Evolutionary conservation across 2,113 vertebrate species (phyloP).

Genomic region (Oxygymnocypris stewartii): DNA sequence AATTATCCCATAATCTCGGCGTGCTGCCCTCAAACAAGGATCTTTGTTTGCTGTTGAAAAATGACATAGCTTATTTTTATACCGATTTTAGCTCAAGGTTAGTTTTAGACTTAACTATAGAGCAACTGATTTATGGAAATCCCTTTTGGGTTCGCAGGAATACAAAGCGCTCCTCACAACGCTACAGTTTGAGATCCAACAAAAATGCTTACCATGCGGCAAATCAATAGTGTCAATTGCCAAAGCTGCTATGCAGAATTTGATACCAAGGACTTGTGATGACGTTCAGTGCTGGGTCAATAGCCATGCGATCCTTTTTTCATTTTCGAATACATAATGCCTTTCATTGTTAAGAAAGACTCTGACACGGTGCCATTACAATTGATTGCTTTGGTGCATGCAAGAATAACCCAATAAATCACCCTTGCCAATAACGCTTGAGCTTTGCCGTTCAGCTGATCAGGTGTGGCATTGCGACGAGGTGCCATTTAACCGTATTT

Average conservation of each 20-base stretch:
- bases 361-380: constrained; percentile 37
- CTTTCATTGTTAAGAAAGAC: constrained; percentile 59
- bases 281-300: constrained; percentile 67
- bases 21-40: background rate
- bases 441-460: constrained; percentile 35
- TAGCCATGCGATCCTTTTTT: constrained; percentile 72
- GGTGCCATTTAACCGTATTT: constrained; percentile 34
- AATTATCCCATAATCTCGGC: too few relatives aligned
- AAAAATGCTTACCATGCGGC: constrained; percentile 57
- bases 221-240: constrained; percentile 74
- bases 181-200: constrained; percentile 42
- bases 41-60: background rate
- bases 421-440: constrained; percentile 46
- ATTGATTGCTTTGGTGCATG: constrained; percentile 47
- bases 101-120: background rate
- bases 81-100: background rate
- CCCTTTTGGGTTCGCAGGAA: background rate
- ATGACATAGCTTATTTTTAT: background rate
- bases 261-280: constrained; percentile 69
- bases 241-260: constrained; percentile 71
- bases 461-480: constrained; percentile 38
- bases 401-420: constrained; percentile 53
- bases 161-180: background rate
- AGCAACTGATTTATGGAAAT: constrained; percentile 27
- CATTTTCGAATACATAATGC: constrained; percentile 68